Base-by-base conservation (phyloP, 2,797 vertebrate genomes). In the Philypnodon macrostomus region DNA sequence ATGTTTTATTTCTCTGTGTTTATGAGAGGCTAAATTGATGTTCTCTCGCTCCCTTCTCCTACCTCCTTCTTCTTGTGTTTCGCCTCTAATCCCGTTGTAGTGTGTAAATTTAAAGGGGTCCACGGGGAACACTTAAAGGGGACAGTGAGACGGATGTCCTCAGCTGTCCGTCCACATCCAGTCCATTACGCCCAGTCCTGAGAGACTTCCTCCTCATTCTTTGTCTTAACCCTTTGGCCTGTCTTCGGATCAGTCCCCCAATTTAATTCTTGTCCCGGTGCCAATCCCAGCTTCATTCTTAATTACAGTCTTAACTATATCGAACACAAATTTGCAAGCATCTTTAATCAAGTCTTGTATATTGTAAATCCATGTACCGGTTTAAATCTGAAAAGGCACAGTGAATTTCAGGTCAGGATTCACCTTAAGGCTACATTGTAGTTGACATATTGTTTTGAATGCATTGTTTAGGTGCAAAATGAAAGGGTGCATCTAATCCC, bases 11-110 rank as follows among this genome's bases (percentile, higher is more conserved):
- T 49, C 35, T 39, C 17, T 40, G 32, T 50, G 53, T 67, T 67
- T 56, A 47, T 49, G 39, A 41, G 53, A 57, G 38, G 50, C 44
- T 65, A 45, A 53, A 70, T 50, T 32, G 26, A 77, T 59, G 80
- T 17, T 46, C 49, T 40, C 34, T 39, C 18, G 16, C 34, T 37
- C 39, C 13, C 30, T 31, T 8, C 19, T 26, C n/a, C 27, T 27
- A 29, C 15, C 35, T 24, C 44, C 30, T 33, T 27, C 41, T 47
- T 4, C 38, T 15, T 23, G 42, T 37, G 33, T 30, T 10, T 15
- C 9, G 7, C 9, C 30, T 47, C 13, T 59, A 16, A 35, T 39
- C 33, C 42, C 19, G 16, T 47, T 40, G 36, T 44, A 47, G 18
- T 27, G 35, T 31, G 27, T 37, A 49, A 15, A 56, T 56, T 32